phyloP scores from a whole-genome alignment of 2,113 vertebrate genomes.

The Urocolius indicus region DNA sequence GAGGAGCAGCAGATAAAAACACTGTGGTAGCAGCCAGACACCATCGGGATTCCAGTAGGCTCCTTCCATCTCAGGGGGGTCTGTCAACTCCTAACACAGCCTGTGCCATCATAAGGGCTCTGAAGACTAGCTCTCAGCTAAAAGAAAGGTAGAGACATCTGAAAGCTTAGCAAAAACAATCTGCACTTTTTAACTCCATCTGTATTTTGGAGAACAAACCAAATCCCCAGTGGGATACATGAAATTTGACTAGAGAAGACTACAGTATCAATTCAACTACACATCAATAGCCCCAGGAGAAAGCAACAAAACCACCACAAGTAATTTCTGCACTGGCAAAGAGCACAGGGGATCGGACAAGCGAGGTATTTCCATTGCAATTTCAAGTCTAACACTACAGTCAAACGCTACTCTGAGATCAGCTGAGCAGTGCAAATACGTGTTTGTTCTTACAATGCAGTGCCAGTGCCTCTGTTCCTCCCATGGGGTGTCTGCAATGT shows the following conservation, averaged over 20 bases:
- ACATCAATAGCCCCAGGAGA: background rate
- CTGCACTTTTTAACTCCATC: background rate
- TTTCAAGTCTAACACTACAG: background rate
- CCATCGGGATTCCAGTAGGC: background rate
- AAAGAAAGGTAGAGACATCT: background rate
- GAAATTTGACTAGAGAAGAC: background rate
- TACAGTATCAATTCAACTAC: background rate
- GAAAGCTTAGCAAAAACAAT: background rate
- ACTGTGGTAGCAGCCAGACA: background rate
- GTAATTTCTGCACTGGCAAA: background rate
- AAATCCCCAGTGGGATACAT: background rate
- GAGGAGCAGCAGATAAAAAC: background rate
- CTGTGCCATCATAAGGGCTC: background rate
- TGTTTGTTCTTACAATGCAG: fast-evolving
- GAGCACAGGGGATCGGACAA: background rate
- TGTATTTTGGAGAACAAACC: background rate
- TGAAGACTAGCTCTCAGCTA: background rate
- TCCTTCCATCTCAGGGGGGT: background rate
- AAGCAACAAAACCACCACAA: background rate
- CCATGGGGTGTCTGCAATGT: fast-evolving
- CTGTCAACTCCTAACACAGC: background rate
- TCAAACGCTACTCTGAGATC: background rate
- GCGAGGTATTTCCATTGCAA: background rate
- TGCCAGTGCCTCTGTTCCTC: background rate
- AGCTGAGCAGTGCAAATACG: background rate